phyloP scores from a whole-genome alignment of 1,140 invertebrate genomes.

The Hylaeus anthracinus region DNA sequence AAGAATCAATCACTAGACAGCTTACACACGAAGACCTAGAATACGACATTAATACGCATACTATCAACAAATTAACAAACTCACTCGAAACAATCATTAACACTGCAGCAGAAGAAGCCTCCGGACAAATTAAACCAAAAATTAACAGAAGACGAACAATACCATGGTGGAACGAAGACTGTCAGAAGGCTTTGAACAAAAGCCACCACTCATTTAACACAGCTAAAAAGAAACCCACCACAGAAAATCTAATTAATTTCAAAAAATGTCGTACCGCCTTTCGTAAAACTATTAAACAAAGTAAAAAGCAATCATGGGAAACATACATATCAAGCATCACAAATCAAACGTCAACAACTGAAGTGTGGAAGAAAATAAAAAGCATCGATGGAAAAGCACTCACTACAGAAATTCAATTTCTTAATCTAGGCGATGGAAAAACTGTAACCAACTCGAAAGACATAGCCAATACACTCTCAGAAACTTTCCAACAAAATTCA shows the following conservation, averaged over 20 bases:
- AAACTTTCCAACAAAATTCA: not conserved
- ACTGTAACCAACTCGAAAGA: not conserved
- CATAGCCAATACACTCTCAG: not conserved
- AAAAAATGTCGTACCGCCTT: not conserved
- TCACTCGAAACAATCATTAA: not conserved
- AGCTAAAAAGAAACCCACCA: not conserved
- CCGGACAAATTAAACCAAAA: not conserved
- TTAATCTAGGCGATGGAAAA: not conserved
- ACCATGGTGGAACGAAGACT: not conserved
- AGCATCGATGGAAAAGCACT: not conserved
- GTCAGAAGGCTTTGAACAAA: not conserved
- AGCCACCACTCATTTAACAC: not conserved
- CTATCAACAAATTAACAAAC: not conserved
- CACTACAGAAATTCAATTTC: not conserved
- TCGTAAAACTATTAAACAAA: not conserved
- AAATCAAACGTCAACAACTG: not conserved
- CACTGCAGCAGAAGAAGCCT: not conserved
- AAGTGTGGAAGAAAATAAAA: not conserved
- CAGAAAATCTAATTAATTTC: not conserved
- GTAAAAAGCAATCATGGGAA: not conserved
- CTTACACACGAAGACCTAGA: no score
- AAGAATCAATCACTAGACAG: not conserved
- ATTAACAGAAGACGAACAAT: not conserved
- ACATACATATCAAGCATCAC: not conserved
- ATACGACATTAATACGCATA: no score